phyloP scores from a whole-genome alignment of 2,113 vertebrate species.

The Gambusia holbrooki region DNA sequence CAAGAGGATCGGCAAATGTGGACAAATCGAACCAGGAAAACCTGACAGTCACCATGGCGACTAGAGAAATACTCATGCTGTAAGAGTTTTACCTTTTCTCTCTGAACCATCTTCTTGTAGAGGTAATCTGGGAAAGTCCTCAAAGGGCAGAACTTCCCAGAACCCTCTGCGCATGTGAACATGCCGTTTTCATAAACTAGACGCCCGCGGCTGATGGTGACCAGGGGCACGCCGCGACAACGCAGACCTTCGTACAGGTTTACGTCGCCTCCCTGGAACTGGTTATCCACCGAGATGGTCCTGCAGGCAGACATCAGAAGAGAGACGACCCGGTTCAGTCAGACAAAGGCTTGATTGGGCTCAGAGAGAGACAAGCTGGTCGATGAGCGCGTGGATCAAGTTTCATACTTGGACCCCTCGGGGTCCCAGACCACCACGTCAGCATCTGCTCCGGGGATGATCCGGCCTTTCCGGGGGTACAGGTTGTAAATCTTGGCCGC shows the following conservation, averaged over 20 bases:
- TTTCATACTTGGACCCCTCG: conserved; percentile 90
- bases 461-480: conserved; percentile 94
- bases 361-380: conserved; percentile 7
- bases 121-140: conserved; percentile 93
- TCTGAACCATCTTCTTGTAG: conserved; percentile 98
- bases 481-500: conserved; percentile 97
- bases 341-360: conserved; percentile 18
- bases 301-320: conserved; percentile 65
- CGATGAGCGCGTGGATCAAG: conserved; percentile 36
- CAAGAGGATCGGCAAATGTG: not conserved
- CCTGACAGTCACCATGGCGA: not conserved
- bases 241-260: conserved; percentile 95
- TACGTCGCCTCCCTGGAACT: conserved; percentile 93
- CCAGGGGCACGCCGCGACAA: conserved; percentile 92
- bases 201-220: conserved; percentile 93
- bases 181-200: conserved; percentile 96
- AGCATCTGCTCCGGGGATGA: conserved; percentile 93
- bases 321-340: conserved; percentile 30
- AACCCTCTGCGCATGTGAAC: conserved; percentile 95
- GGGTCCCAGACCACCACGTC: conserved; percentile 98
- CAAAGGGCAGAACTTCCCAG: conserved; percentile 92
- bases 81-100: conserved; percentile 90
- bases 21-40: not conserved
- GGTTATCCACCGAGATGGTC: conserved; percentile 91
- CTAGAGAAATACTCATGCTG: not conserved